Evolutionary conservation across 2,113 vertebrate species (phyloP).

Genomic region (Phyllostomus hastatus): DNA sequence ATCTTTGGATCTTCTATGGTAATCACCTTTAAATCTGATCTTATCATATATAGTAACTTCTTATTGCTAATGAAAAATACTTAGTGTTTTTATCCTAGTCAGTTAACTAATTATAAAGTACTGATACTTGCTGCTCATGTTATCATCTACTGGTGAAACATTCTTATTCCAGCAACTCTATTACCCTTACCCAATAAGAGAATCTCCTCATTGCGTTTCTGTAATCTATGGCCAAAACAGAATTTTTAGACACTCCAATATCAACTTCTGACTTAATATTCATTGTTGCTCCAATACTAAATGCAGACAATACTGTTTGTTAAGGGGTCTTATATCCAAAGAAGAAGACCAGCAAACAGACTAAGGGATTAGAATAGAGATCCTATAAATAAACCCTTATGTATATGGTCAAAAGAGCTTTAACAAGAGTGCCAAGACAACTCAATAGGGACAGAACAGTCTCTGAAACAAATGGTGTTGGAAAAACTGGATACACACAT

Average conservation of each 20-base stretch:
- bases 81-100: not conserved
- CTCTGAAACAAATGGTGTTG: not conserved
- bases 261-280: not conserved
- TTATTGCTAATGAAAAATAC: not conserved
- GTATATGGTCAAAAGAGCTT: not conserved
- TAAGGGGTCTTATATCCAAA: not conserved
- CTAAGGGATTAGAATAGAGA: not conserved
- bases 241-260: not conserved
- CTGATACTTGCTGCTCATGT: not conserved
- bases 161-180: not conserved
- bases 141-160: not conserved
- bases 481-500: not conserved
- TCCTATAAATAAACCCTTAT: not conserved
- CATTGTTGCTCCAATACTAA: not conserved
- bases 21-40: conserved; percentile 4
- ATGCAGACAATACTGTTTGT: not conserved
- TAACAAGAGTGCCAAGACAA: not conserved
- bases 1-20: not conserved
- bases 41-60: not conserved
- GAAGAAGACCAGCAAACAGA: not conserved
- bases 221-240: not conserved
- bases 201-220: not conserved
- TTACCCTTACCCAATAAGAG: not conserved
- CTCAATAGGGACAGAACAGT: not conserved
- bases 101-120: not conserved